phyloP scores from a whole-genome alignment of 2,888 invertebrate genomes.

The Eupithecia insigniata region DNA sequence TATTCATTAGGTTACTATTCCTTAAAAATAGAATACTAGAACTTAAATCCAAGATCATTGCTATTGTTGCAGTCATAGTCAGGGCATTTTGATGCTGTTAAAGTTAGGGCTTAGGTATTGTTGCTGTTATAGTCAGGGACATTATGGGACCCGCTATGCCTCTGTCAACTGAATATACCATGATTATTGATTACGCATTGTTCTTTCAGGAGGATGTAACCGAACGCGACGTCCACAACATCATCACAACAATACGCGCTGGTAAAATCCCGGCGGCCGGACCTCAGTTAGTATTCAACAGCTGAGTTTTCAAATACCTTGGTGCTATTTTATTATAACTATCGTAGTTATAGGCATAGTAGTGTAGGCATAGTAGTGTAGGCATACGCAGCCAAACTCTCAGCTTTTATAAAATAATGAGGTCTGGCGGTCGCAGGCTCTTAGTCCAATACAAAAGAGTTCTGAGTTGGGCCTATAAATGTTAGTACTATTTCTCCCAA shows the following conservation, averaged over 20 bases:
- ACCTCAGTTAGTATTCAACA: constrained; percentile 66
- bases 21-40: neutral
- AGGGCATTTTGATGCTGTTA: constrained; percentile 12
- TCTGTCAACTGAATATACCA: constrained; percentile 25
- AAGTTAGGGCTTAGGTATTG: constrained; percentile 4
- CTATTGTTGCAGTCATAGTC: constrained; percentile 11
- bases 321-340: neutral
- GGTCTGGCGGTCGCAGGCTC: too few species aligned
- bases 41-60: constrained; percentile 13
- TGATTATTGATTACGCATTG: constrained; percentile 32
- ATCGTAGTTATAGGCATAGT: too few species aligned
- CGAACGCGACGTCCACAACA: constrained; percentile 65
- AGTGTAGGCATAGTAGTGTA: too few species aligned
- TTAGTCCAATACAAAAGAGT: too few species aligned
- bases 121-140: neutral
- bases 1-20: neutral
- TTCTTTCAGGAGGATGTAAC: constrained; percentile 68
- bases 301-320: neutral
- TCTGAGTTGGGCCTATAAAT: too few species aligned
- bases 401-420: too few species aligned
- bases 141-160: neutral
- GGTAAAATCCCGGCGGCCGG: constrained; percentile 69
- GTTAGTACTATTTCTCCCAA: too few species aligned
- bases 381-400: too few species aligned
- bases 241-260: constrained; percentile 61